phyloP scores from a whole-genome alignment of 2,113 vertebrate species.

The Alosa alosa region DNA sequence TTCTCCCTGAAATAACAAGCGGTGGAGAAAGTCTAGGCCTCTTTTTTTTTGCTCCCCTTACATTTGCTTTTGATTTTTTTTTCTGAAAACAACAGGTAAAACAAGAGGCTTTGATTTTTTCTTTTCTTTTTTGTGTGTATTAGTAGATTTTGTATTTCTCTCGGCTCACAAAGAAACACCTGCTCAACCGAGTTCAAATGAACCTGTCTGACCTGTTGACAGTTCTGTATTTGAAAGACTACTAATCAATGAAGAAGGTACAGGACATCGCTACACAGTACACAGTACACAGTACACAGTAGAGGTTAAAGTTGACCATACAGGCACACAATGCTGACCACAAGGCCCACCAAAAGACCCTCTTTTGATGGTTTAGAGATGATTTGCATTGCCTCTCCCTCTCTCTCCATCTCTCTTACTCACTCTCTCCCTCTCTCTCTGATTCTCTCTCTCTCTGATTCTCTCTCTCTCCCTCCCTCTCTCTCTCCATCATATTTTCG shows the following conservation, averaged over 20 bases:
- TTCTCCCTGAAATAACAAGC: conserved; percentile 52
- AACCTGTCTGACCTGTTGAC: neutral
- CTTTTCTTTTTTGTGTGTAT: neutral
- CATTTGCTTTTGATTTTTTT: neutral
- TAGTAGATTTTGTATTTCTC: neutral
- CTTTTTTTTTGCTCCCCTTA: neutral
- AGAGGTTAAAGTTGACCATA: neutral
- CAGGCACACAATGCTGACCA: neutral
- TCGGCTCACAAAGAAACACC: neutral
- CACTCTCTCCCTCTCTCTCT: neutral
- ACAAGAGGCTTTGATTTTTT: neutral
- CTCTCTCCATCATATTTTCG: conserved; percentile 56
- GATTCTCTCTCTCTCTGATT: neutral
- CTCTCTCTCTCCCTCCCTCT: conserved; percentile 36
- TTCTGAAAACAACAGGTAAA: neutral
- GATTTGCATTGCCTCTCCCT: neutral
- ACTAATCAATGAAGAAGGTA: neutral
- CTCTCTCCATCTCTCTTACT: neutral
- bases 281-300: neutral
- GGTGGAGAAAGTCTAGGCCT: neutral
- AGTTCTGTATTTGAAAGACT: neutral
- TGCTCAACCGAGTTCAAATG: neutral
- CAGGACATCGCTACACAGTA: too few relatives aligned
- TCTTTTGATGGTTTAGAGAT: too few relatives aligned
- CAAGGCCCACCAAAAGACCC: neutral